Evolutionary conservation across 37 sponge, comb jelly and placozoan species (phyloP).

Genomic region (Aphrocallistes beatrix): DNA sequence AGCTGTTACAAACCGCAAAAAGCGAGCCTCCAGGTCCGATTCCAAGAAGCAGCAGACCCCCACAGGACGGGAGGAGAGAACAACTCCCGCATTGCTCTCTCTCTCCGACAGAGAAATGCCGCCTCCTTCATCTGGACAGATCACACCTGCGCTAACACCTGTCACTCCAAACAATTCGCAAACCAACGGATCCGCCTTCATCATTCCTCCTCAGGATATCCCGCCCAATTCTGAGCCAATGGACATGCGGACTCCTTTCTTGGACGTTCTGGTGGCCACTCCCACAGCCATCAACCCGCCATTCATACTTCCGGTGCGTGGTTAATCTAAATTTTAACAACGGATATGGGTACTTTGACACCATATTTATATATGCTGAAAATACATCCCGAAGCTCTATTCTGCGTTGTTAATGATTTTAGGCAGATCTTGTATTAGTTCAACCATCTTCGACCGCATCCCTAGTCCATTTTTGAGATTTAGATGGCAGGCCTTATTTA

Average conservation of each 20-base stretch:
- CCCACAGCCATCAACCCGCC: not conserved
- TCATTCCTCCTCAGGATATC: not conserved
- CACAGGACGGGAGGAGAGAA: not conserved
- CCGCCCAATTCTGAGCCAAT: not conserved
- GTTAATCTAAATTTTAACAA: too few relatives aligned
- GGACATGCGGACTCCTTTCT: not conserved
- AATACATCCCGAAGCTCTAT: too few relatives aligned
- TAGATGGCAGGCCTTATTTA: too few relatives aligned
- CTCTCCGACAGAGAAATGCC: not conserved
- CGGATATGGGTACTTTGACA: too few relatives aligned
- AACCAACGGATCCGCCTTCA: not conserved
- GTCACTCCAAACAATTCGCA: not conserved
- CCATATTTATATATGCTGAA: too few relatives aligned
- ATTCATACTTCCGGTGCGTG: not conserved
- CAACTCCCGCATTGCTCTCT: not conserved
- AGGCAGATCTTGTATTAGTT: too few relatives aligned
- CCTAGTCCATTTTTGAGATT: too few relatives aligned
- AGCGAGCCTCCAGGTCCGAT: not conserved
- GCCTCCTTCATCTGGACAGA: not conserved
- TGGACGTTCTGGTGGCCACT: not conserved
- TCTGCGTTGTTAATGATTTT: too few relatives aligned
- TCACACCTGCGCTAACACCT: too few relatives aligned
- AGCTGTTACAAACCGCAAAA: not conserved
- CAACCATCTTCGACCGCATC: too few relatives aligned
- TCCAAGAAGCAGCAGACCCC: slow-evolving; percentile 9